Base-by-base conservation (phyloP, 2,797 vertebrate genomes). In the Liparis tanakae region DNA sequence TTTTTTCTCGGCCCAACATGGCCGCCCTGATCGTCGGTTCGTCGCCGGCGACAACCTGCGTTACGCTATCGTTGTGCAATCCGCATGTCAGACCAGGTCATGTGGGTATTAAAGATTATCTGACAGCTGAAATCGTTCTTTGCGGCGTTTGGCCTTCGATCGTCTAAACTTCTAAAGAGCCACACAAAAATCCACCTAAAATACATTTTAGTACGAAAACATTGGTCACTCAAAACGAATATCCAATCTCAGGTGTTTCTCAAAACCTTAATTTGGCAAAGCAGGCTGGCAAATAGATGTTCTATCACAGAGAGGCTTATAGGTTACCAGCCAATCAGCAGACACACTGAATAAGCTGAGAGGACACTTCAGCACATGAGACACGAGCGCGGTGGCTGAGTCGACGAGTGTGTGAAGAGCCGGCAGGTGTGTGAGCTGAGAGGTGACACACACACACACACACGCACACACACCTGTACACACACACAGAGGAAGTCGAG, bases 191-290 rank as follows among this genome's bases (percentile, higher is more conserved):
- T 1, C 7, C 1, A 39, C 48, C 18, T 30, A 17, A 54, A 54
- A 53, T n/a, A 7, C 1, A 41, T 36, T 58, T 18, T 41, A 51
- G 6, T 54, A 17, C 12, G 20, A 63, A 34, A 55, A 22, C 18
- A 44, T 44, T 14, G 18, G 20, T 25, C 20, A 36, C 60, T 65
- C 6, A 71, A 44, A 71, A 37, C 17, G 34, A 14, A 69, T 56
- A 6, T 3, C 46, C 61, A 14, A 13, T 25, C 15, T 17, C 17
- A 57, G 34, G 10, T 37, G n/a, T 13, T 48, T 41, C 4, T 1
- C 39, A 10, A 41, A 41, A 41, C 39, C 10, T 41, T 41, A n/a
- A n/a, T 48, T n/a, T 48, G 46, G 1, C 46, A n/a, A 48, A 48
- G 18, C 18, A 48, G 46, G 39, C 39, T 12, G 39, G 39, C 39